Base-by-base conservation (phyloP, 2,113 vertebrate genomes). In the Eolophus roseicapilla region DNA sequence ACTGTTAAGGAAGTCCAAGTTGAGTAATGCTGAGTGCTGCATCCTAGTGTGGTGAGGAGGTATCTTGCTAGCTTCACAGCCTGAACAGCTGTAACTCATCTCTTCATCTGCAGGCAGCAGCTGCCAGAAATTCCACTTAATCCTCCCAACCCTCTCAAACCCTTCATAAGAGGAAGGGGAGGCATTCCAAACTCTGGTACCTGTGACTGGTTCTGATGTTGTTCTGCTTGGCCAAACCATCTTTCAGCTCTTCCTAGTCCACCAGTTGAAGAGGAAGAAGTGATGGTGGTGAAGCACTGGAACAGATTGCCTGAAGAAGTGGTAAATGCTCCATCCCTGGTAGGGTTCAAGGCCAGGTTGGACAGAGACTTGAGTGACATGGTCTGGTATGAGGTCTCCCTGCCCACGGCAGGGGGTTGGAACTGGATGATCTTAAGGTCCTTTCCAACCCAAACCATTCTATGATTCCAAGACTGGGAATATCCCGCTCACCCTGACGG, bases 401-500 rank as follows among this genome's bases (percentile, higher is more conserved):
- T 59, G 20, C 33, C 33, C 33, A 57, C 23, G 20, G 31, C 21
- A n/a, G 33, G 33, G 13, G 20, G 20, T 23, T 59, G 57, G 57
- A 59, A 15, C 33, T 59, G 33, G 20, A 23, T 59, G 57, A n/a
- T 23, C 57, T 59, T 59, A 10, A 23, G 33, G 33, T 59, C 57
- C 33, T 59, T 59, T 59, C 57, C 33, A 59, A 59, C 57, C 20
- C 33, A 10, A 35, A 16, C 57, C 9, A 24, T 59, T 59, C 33
- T 59, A 14, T 35, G 33, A 59, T 59, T 59, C 33, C 57, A 35
- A 16, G 4, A 7, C 19, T 7, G 19, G n/a, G 53, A 87, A 67
- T 0, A 4, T 33, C 28, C 43, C 49, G 16, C 49, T 83, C 0
- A 0, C 10, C 44, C 39, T 65, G 31, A n/a, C 27, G 60, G 77